Evolutionary conservation across 2,113 vertebrate species (phyloP).

Genomic region (Phrynosoma blainvillii): DNA sequence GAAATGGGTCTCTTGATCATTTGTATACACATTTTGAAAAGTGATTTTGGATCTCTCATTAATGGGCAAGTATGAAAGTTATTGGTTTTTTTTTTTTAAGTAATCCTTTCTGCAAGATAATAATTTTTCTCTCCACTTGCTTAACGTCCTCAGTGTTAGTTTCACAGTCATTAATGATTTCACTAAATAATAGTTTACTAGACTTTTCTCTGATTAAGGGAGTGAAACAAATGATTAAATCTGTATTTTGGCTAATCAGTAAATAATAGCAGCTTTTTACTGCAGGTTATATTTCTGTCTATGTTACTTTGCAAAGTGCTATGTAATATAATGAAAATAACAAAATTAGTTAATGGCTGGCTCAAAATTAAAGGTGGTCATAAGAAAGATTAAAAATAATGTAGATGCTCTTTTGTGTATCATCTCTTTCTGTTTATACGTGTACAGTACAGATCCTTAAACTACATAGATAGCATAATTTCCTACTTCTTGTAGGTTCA

Average conservation of each 20-base stretch:
- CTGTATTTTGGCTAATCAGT: too few species aligned
- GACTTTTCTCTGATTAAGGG: too few species aligned
- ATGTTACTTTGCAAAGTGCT: too few species aligned
- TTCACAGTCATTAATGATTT: neutral
- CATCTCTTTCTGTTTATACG: neutral
- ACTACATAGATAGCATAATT: neutral
- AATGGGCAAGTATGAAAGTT: slow-evolving; percentile 51
- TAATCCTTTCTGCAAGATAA: neutral
- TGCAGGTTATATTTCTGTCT: neutral
- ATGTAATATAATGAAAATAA: neutral
- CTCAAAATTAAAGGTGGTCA: neutral
- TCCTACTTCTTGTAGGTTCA: neutral
- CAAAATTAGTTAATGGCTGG: neutral
- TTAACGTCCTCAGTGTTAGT: too few species aligned
- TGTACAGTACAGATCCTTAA: neutral
- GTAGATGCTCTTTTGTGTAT: neutral
- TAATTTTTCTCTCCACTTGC: neutral
- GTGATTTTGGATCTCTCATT: slow-evolving; percentile 40
- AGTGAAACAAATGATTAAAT: neutral
- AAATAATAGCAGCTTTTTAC: neutral
- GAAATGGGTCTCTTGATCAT: slow-evolving; percentile 26
- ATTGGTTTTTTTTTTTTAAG: neutral
- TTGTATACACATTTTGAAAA: neutral
- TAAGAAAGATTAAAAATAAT: neutral
- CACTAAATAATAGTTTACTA: neutral